A percentile compares a stretch with the other conserved stretches of the same genome.
phyloP scores from a whole-genome alignment of 2,888 invertebrate genomes.

The Oxycera nigricornis region DNA sequence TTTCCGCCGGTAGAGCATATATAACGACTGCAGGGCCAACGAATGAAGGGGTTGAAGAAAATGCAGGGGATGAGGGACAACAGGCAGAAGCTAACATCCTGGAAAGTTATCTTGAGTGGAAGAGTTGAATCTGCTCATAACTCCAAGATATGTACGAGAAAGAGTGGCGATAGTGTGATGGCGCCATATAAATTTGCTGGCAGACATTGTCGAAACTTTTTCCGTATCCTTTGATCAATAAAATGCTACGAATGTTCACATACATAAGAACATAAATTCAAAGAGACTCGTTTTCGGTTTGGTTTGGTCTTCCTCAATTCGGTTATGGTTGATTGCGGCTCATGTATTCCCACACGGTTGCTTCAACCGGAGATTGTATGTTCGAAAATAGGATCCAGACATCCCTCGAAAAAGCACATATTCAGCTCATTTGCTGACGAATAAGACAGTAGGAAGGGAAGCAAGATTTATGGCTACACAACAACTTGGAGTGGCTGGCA shows the following conservation, averaged over 20 bases:
- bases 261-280: neutral
- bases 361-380: too few species aligned
- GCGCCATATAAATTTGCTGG: conserved; percentile 20
- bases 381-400: too few species aligned
- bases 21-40: neutral
- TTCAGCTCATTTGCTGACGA: too few species aligned
- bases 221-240: conserved; percentile 22
- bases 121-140: neutral
- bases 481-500: too few species aligned
- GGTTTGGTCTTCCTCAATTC: too few species aligned
- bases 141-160: neutral
- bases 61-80: neutral
- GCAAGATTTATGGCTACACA: too few species aligned
- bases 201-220: conserved; percentile 1
- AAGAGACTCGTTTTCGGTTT: neutral
- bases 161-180: neutral
- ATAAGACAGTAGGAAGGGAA: too few species aligned
- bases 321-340: too few species aligned
- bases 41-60: neutral
- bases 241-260: neutral
- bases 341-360: too few species aligned
- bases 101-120: neutral
- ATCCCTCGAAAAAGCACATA: too few species aligned
- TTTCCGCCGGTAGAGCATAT: conserved; percentile 9
- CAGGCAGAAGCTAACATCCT: too few species aligned